Evolutionary conservation across 2,113 vertebrate genomes (phyloP), one percentile per base, ranked within the genome.

Genomic region (Sakesphorus luctuosus): DNA sequence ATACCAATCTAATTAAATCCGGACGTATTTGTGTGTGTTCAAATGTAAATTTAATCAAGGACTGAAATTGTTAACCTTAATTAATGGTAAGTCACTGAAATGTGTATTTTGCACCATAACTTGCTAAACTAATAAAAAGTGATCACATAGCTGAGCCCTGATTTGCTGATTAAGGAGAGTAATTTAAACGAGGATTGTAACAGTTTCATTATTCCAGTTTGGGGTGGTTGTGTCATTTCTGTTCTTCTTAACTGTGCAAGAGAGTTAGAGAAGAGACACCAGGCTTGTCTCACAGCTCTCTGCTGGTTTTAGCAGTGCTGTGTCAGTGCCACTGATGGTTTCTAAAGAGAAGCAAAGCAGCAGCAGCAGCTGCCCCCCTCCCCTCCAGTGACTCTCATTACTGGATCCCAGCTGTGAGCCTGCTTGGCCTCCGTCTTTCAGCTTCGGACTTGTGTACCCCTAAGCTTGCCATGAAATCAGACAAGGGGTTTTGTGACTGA

Each of bases 11-110:
- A 47, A 82, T 75, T 43, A 87, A 84, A 66, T 50, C 5, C 33
- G 23, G 23, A 69, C 0, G 2, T 18, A 10, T 58, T 67, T 67
- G 15, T 26, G 43, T 56, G 43, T 52, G 16, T 29, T 84, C 55
- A 78, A 87, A 74, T 62, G 21, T 49, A 62, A 89, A 91, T 87
- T 69, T 71, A 71, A 89, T 84, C 82, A 84, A 21, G 38, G 36
- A 58, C 50, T 53, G 31, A 58, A 74, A 87, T 35, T 46, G 18
- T 62, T 84, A 52, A 33, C 35, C 31, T 80, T 84, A 81, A 93
- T 84, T 91, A 84, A 78, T n/a, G 21, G 26, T 36, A 89, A 62
- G 55, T 81, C 46, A 44, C 65, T 87, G 92, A 74, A 89, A 84
- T 0, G 0, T 71, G 46, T 31, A 52, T 81, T 84, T 78, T 78